phyloP scores from a whole-genome alignment of 2,888 invertebrate species.

The Hipparchia semele region DNA sequence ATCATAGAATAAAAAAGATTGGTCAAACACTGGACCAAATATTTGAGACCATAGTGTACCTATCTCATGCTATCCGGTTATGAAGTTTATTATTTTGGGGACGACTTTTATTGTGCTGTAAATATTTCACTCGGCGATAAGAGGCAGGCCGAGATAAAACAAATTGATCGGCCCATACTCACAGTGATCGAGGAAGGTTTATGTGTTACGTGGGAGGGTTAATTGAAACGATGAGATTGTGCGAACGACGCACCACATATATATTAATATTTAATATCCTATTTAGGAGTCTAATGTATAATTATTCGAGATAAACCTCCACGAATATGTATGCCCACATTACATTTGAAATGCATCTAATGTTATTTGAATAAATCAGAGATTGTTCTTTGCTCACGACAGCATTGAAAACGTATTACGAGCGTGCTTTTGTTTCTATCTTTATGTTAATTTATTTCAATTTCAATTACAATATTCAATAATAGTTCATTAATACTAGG shows the following conservation, averaged over 20 bases:
- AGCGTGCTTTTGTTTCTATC: background rate
- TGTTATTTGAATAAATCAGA: slow-evolving; percentile 28
- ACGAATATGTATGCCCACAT: slow-evolving; percentile 23
- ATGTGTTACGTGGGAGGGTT: slow-evolving; percentile 70
- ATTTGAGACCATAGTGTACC: background rate
- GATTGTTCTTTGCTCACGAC: slow-evolving; percentile 1
- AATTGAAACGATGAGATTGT: slow-evolving; percentile 74
- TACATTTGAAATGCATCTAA: slow-evolving; percentile 31
- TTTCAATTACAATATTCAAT: background rate
- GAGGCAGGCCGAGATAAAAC: slow-evolving; percentile 71
- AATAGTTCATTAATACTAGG: background rate
- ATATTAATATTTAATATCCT: slow-evolving; percentile 69
- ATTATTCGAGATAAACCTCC: slow-evolving; percentile 35
- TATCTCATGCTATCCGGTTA: slow-evolving; percentile 64
- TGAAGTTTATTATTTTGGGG: slow-evolving; percentile 73
- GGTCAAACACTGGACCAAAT: background rate
- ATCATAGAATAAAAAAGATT: too few species aligned
- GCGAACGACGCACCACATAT: slow-evolving; percentile 61
- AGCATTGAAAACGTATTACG: background rate
- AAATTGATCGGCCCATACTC: slow-evolving; percentile 67
- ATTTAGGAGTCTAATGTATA: slow-evolving; percentile 56
- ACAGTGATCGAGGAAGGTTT: slow-evolving; percentile 52
- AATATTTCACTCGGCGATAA: slow-evolving; percentile 79
- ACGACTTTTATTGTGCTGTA: slow-evolving; percentile 78
- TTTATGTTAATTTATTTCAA: background rate